These are phyloP conservation scores for Coleophora deauratella DNA, from an alignment of 2,888 invertebrate genomes.

Conservation along the genomic window DNA sequence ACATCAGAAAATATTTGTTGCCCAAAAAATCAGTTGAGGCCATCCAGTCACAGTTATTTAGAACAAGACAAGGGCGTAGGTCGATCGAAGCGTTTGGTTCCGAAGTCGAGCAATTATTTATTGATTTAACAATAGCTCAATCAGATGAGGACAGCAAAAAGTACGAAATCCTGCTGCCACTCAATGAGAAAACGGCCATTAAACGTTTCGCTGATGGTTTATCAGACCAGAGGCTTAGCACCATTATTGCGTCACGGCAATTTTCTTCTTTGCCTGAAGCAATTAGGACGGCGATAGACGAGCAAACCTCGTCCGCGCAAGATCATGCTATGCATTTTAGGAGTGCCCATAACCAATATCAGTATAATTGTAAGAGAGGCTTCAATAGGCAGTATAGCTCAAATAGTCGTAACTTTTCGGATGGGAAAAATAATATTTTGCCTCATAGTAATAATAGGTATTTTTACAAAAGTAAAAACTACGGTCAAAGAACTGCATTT, in stretches of 20 bases:
- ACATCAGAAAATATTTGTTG: too few species aligned
- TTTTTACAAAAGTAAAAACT: too few species aligned
- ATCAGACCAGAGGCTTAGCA: constrained; percentile 8
- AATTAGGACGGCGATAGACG: constrained; percentile 11
- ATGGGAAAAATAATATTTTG: too few species aligned
- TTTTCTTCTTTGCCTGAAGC: constrained; percentile 9
- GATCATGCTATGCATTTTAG: too few species aligned
- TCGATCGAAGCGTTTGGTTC: constrained; percentile 9
- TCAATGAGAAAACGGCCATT: constrained; percentile 13
- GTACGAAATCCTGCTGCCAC: constrained; percentile 7
- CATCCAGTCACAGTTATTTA: constrained; percentile 4
- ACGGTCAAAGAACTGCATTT: too few species aligned
- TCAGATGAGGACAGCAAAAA: constrained; percentile 6
- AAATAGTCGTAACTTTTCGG: too few species aligned
- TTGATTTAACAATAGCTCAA: constrained; percentile 12
- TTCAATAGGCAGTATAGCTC: too few species aligned
- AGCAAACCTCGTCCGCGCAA: background rate
- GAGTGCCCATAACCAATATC: too few species aligned
- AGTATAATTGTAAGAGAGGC: too few species aligned
- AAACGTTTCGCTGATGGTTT: constrained; percentile 14
- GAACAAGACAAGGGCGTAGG: constrained; percentile 1
- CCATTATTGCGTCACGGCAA: constrained; percentile 10
- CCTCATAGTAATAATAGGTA: too few species aligned
- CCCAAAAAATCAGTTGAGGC: constrained; percentile 5
- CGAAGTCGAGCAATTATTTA: constrained; percentile 10